Percentiles rank a stretch among this genome's conserved stretches.
Conservation (phyloP, 2,888 invertebrate species). For the Sericinus montela region DNA sequence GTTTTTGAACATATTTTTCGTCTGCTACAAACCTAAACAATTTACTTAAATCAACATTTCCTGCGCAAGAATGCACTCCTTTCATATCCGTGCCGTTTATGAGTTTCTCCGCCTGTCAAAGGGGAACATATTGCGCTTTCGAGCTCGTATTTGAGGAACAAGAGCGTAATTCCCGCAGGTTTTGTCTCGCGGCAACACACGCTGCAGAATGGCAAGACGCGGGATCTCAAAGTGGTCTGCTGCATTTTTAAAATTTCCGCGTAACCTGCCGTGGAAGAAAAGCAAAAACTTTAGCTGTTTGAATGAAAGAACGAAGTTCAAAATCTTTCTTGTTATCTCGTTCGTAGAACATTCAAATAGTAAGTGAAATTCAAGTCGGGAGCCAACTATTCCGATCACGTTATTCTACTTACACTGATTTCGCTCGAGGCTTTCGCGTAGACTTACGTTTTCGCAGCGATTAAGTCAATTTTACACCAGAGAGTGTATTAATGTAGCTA, state of each 20-base stretch:
- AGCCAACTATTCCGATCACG: slow-evolving; percentile 39
- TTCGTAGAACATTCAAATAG: slow-evolving; percentile 8
- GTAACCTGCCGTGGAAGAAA: slow-evolving; percentile 36
- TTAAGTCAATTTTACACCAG: slow-evolving; percentile 49
- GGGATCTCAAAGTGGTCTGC: slow-evolving; percentile 55
- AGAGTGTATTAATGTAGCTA: slow-evolving; percentile 27
- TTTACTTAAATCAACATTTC: slow-evolving; percentile 23
- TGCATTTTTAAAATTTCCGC: slow-evolving; percentile 62
- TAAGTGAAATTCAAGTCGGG: slow-evolving; percentile 10
- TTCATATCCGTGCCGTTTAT: slow-evolving; percentile 62
- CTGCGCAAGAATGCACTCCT: slow-evolving; percentile 42
- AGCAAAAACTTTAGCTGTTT: slow-evolving; percentile 37
- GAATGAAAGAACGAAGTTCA: slow-evolving; percentile 15
- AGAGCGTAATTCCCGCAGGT: slow-evolving; percentile 71
- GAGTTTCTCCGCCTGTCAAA: slow-evolving; percentile 67
- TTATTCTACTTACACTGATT: slow-evolving; percentile 33
- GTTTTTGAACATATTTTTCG: too few species aligned
- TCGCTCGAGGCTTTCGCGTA: slow-evolving; percentile 29
- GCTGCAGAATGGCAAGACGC: slow-evolving; percentile 67
- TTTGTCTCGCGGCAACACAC: slow-evolving; percentile 64
- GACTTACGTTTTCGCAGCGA: slow-evolving; percentile 32
- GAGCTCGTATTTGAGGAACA: slow-evolving; percentile 66
- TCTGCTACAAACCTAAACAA: neutral
- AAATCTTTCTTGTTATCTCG: neutral
- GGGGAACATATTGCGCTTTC: slow-evolving; percentile 59